These are phyloP conservation scores for Noctua janthe DNA, from an alignment of 2,888 invertebrate species.

Conservation along the genomic window DNA sequence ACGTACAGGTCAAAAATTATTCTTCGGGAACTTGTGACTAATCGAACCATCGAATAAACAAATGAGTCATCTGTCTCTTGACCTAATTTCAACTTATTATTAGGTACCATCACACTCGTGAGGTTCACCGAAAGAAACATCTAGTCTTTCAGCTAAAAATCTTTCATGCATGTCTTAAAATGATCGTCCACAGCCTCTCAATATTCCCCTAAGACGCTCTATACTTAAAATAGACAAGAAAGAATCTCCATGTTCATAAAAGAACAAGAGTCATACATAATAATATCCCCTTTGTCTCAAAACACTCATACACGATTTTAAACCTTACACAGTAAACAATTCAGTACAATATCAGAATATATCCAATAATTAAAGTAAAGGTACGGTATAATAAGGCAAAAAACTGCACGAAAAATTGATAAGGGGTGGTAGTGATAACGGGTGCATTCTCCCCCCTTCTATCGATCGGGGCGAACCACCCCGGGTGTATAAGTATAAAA, in stretches of 20 bases:
- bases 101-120: background rate
- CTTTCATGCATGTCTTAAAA: background rate
- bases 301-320: constrained; percentile 40
- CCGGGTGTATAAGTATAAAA: constrained; percentile 88
- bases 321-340: constrained; percentile 51
- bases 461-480: constrained; percentile 86
- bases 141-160: background rate
- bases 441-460: constrained; percentile 73
- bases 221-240: constrained; percentile 29
- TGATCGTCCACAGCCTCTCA: background rate
- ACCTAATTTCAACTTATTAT: constrained; percentile 23
- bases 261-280: constrained; percentile 38
- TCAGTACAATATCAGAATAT: constrained; percentile 64
- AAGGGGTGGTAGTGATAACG: constrained; percentile 86
- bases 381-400: constrained; percentile 82
- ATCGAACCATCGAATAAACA: background rate
- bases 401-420: constrained; percentile 89
- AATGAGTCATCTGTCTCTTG: background rate
- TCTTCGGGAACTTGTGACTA: background rate
- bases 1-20: background rate
- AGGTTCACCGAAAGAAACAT: background rate
- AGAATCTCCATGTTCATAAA: constrained; percentile 16
- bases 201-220: background rate
- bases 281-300: constrained; percentile 34
- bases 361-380: constrained; percentile 79